Conservation (phyloP, 2,888 invertebrate species). For the Fragum whitleyi region DNA sequence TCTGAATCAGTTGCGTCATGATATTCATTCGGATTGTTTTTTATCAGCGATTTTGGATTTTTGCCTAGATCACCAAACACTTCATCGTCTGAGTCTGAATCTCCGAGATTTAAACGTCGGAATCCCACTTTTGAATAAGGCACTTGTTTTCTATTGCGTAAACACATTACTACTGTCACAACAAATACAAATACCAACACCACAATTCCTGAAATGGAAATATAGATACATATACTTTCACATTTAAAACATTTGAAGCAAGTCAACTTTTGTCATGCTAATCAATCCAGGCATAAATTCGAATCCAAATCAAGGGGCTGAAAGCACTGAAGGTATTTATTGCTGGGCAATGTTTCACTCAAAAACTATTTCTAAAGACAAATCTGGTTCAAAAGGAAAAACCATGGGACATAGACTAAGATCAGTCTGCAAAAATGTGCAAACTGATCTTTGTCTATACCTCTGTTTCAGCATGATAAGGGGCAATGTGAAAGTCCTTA, state of each 20-base stretch:
- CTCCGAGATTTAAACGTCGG: slow-evolving; percentile 68
- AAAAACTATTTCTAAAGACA: too few species aligned
- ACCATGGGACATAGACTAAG: too few species aligned
- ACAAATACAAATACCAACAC: slow-evolving; percentile 69
- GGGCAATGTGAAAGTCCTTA: too few species aligned
- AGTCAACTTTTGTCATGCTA: neutral
- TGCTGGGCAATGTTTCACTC: too few species aligned
- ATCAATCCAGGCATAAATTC: too few species aligned
- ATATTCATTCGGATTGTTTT: slow-evolving; percentile 57
- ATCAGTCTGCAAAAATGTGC: too few species aligned
- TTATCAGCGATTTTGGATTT: slow-evolving; percentile 31
- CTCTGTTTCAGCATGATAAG: too few species aligned
- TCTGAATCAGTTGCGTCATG: slow-evolving; percentile 62
- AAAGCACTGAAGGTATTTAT: too few species aligned
- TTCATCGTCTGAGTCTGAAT: slow-evolving; percentile 70
- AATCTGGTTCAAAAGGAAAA: too few species aligned
- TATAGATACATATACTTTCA: neutral
- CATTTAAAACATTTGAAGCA: too few species aligned
- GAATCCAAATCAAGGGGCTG: too few species aligned
- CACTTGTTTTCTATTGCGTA: slow-evolving; percentile 55
- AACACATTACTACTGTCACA: slow-evolving; percentile 70
- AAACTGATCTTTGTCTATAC: too few species aligned
- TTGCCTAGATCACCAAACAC: slow-evolving; percentile 60
- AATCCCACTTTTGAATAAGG: slow-evolving; percentile 72
- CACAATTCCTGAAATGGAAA: slow-evolving; percentile 64